Evolutionary conservation across 2,113 vertebrate species (phyloP), one percentile per base, ranked within the genome.

Genomic region (Rallus limicola): DNA sequence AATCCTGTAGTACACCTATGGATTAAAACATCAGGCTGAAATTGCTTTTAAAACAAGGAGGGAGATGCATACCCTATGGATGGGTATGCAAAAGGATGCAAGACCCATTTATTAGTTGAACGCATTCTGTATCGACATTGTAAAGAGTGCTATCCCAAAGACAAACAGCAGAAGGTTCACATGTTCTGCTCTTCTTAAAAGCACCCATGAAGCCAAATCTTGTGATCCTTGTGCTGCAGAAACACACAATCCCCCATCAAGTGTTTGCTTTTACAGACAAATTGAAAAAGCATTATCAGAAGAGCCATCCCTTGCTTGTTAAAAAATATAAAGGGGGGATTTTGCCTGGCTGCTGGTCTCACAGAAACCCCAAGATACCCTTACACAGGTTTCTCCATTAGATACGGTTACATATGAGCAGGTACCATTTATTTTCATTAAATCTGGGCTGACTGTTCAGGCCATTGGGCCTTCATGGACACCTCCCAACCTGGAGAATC

Each of bases 341-440:
- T 88, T 83, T 25, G 65, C 18, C n/a, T 92, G 55, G 36, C 31
- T 65, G 52, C 7, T 33, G 59, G 11, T 46, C 36, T 23, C 56
- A 29, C 56, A 71, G 60, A 86, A 90, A 78, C 23, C 63, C 36
- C 20, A 67, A 46, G 36, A 38, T 52, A 74, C 26, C 12, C 28
- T 63, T 29, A 77, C 1, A 0, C 7, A 44, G 17, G 33, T 9
- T 60, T 86, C 21, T 21, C 74, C n/a, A 7, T 10, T 82, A 82
- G 21, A 95, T 59, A 74, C 24, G 8, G 88, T 64, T 90, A 92
- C 68, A 83, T 9, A n/a, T 24, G 44, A 93, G 58, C 4, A 20
- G 90, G 64, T 62, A 87, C 11, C 6, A 60, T 95, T 75, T 79
- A 65, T 92, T 64, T 95, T 95, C 83, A 84, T 76, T 96, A 92